Percentiles rank a stretch among this genome's conserved stretches.
Evolutionary conservation across 2,797 vertebrate genomes (phyloP).

Genomic region (Microctenopoma steveboyesi): DNA sequence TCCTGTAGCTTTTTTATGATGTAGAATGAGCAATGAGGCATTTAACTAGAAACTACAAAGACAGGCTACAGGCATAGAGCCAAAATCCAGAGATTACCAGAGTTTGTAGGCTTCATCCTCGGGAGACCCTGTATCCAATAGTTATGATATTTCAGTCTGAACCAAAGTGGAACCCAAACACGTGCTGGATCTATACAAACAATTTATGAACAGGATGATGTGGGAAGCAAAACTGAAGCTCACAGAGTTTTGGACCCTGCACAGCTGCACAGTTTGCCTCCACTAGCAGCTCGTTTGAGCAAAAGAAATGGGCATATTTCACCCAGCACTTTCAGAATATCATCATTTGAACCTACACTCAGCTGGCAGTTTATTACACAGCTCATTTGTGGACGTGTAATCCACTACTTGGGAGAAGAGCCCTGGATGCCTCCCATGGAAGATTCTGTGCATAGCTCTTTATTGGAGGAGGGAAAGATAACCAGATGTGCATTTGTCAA

Average conservation of each 20-base stretch:
- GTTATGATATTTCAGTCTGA: neutral
- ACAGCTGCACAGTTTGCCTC: neutral
- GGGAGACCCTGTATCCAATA: neutral
- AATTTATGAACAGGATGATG: conserved; percentile 7
- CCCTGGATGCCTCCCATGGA: neutral
- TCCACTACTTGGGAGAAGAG: conserved; percentile 9
- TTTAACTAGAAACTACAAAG: neutral
- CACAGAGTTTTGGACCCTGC: neutral
- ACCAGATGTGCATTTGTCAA: neutral
- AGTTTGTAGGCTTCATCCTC: neutral
- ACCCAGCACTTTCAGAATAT: neutral
- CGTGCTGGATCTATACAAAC: neutral
- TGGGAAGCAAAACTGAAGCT: conserved; percentile 4
- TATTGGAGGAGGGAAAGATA: neutral
- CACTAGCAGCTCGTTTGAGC: neutral
- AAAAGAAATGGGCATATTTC: neutral
- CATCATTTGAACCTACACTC: neutral
- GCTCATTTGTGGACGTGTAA: conserved; percentile 23
- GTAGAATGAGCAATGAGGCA: neutral
- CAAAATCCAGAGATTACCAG: neutral
- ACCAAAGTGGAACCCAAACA: neutral
- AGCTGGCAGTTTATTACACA: neutral
- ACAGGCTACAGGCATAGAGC: neutral
- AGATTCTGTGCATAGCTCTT: neutral
- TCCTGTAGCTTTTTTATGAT: too few species aligned